A percentile compares a stretch with the other conserved stretches of the same genome.
Conservation (phyloP, 2,797 vertebrate genomes). For the Sphenodon punctatus region DNA sequence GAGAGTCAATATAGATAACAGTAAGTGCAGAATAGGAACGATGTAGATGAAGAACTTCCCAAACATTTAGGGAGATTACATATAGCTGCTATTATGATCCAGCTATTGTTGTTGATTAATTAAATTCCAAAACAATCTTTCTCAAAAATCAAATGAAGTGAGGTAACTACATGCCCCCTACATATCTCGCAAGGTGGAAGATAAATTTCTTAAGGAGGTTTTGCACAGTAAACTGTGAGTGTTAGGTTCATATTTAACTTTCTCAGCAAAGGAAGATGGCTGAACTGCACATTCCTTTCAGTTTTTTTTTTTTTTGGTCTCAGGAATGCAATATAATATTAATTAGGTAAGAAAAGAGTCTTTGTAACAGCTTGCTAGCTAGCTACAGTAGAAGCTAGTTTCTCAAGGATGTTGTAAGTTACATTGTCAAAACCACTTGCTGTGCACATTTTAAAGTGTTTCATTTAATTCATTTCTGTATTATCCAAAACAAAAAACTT, state of each 20-base stretch:
- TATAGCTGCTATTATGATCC: too few species aligned
- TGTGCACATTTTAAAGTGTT: neutral
- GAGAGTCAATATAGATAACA: too few species aligned
- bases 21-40: too few species aligned
- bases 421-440: neutral
- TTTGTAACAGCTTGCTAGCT: neutral
- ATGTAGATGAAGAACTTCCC: too few species aligned
- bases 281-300: neutral
- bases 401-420: neutral
- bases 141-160: neutral
- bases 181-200: neutral
- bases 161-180: neutral
- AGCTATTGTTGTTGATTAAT: too few species aligned
- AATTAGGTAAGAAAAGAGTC: neutral
- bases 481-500: too few species aligned
- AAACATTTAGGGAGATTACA: too few species aligned
- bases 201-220: neutral
- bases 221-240: neutral
- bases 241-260: neutral
- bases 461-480: too few species aligned
- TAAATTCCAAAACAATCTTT: slow-evolving; percentile 4
- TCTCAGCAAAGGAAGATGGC: fast-evolving
- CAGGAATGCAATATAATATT: neutral
- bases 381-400: neutral
- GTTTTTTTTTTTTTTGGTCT: fast-evolving